These are phyloP conservation scores for Chelonus formosanus DNA, from an alignment of 2,888 invertebrate species.

Conservation along the genomic window DNA sequence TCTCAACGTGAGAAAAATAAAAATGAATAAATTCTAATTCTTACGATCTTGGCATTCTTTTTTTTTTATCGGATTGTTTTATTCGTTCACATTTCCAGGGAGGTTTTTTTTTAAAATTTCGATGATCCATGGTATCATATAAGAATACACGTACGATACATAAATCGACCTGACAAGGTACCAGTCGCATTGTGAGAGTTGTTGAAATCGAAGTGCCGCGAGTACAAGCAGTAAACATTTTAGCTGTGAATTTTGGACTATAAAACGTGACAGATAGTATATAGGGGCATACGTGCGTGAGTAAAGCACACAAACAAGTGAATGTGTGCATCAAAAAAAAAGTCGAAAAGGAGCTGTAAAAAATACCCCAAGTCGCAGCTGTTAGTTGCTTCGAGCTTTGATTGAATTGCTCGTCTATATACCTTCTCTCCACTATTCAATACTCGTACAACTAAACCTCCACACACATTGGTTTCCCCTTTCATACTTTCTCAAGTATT, in stretches of 20 bases:
- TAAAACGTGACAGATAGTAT: conserved; percentile 41
- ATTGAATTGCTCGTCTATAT: conserved; percentile 60
- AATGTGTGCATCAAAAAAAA: conserved; percentile 22
- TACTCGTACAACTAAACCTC: conserved; percentile 29
- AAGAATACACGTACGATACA: conserved; percentile 30
- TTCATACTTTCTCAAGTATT: conserved; percentile 5
- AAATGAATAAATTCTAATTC: conserved; percentile 1
- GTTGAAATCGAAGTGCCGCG: conserved; percentile 25
- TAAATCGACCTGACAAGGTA: conserved; percentile 30
- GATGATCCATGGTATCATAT: conserved; percentile 8
- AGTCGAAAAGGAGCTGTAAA: conserved; percentile 36
- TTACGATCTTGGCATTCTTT: background rate
- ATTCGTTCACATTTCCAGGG: background rate
- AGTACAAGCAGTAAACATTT: conserved; percentile 25
- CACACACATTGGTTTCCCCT: conserved; percentile 24
- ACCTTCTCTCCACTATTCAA: conserved; percentile 36
- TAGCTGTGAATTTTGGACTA: conserved; percentile 31
- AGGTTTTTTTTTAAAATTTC: conserved; percentile 1
- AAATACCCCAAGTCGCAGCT: conserved; percentile 54
- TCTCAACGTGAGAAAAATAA: background rate
- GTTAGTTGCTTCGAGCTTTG: conserved; percentile 55
- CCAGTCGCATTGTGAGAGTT: background rate
- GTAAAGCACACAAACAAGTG: conserved; percentile 20
- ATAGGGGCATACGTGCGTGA: conserved; percentile 34
- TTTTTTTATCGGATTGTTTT: conserved; percentile 18